Conservation (phyloP, 2,888 invertebrate genomes). For the Philereme transversata region DNA sequence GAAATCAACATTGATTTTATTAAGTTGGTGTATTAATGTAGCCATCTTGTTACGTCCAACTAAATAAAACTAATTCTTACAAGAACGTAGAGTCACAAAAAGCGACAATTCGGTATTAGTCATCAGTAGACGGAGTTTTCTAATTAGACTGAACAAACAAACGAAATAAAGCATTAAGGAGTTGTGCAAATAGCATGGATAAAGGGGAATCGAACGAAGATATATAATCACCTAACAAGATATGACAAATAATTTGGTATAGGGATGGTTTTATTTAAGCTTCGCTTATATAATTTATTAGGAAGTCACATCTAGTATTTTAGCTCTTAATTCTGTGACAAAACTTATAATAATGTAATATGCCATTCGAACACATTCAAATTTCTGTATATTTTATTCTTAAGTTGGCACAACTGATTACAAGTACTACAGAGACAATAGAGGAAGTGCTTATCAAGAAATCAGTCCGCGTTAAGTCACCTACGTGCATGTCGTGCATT, state of each 20-base stretch:
- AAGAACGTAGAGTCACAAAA: conserved; percentile 52
- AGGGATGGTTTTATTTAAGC: background rate
- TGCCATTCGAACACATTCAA: background rate
- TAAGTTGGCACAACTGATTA: conserved; percentile 10
- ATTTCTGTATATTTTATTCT: background rate
- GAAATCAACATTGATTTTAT: conserved; percentile 1
- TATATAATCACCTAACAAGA: conserved; percentile 44
- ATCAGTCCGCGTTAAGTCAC: conserved; percentile 20
- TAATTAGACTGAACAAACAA: conserved; percentile 81
- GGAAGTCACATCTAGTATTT: background rate
- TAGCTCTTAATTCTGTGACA: background rate
- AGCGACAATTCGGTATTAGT: conserved; percentile 71
- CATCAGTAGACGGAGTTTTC: conserved; percentile 77
- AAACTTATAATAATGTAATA: background rate
- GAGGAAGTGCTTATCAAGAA: conserved; percentile 47
- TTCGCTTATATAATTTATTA: background rate
- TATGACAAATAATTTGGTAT: conserved; percentile 27
- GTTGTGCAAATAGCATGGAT: conserved; percentile 75
- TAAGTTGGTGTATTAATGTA: conserved; percentile 3
- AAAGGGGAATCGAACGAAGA: conserved; percentile 58
- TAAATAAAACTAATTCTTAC: conserved; percentile 41
- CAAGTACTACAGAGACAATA: conserved; percentile 40
- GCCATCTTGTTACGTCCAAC: background rate
- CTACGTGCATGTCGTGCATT: conserved; percentile 28
- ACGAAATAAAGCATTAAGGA: conserved; percentile 82